Evolutionary conservation across 1,140 invertebrate species (phyloP).

Genomic region (Cataglyphis hispanica): DNA sequence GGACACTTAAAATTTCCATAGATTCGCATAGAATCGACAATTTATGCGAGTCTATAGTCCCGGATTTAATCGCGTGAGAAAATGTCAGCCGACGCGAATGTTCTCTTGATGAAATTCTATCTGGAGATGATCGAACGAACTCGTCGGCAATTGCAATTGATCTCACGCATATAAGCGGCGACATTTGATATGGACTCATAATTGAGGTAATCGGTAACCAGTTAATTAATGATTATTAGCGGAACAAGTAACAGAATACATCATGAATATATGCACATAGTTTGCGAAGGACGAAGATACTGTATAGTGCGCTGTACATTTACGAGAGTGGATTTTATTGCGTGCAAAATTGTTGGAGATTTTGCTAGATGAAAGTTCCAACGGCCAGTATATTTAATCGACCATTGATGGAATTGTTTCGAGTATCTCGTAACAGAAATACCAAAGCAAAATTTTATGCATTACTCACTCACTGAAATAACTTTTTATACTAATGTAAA

Average conservation of each 20-base stretch:
- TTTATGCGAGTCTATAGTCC: constrained; percentile 56
- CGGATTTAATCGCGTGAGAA: constrained; percentile 46
- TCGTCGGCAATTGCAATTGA: constrained; percentile 35
- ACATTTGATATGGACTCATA: constrained; percentile 30
- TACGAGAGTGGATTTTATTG: constrained; percentile 26
- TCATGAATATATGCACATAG: no score
- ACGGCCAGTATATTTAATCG: constrained; percentile 27
- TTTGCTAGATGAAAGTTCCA: constrained; percentile 37
- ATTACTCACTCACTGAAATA: constrained; percentile 19
- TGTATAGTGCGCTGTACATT: background rate
- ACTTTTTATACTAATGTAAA: constrained; percentile 43
- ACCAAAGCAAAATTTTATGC: constrained; percentile 15
- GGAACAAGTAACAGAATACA: background rate
- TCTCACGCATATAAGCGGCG: constrained; percentile 32
- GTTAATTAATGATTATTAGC: constrained; percentile 60
- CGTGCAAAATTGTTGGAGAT: constrained; percentile 33
- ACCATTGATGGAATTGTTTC: constrained; percentile 28
- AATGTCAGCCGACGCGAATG: background rate
- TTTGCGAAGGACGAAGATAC: no score
- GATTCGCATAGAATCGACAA: background rate
- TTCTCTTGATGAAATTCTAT: constrained; percentile 66
- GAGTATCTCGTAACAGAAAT: constrained; percentile 12
- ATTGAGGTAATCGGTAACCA: constrained; percentile 42
- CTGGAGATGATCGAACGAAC: constrained; percentile 41
- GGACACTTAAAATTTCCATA: no score